Evolutionary conservation across 2,113 vertebrate genomes (phyloP).

Genomic region (Proterorhinus semilunaris): DNA sequence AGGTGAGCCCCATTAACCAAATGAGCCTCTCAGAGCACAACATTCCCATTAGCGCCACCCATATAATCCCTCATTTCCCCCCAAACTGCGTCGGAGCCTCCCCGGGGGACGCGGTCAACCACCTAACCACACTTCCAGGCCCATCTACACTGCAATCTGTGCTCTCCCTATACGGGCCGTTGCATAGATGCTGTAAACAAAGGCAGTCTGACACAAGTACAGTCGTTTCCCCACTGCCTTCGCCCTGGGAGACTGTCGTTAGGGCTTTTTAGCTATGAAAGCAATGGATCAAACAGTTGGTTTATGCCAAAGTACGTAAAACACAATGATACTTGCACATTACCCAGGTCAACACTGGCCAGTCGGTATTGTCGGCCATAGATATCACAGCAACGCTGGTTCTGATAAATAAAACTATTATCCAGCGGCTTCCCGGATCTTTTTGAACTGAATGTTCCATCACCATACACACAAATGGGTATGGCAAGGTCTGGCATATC

Average conservation of each 20-base stretch:
- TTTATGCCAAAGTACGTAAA: too few relatives aligned
- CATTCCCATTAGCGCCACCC: slow-evolving; percentile 49
- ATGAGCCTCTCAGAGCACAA: slow-evolving; percentile 56
- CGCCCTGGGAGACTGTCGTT: not conserved
- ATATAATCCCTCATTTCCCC: slow-evolving; percentile 38
- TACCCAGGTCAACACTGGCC: too few relatives aligned
- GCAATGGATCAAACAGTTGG: too few relatives aligned
- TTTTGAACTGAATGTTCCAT: too few relatives aligned
- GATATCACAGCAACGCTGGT: too few relatives aligned
- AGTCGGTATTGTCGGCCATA: too few relatives aligned
- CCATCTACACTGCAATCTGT: not conserved
- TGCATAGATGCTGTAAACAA: not conserved
- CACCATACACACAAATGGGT: too few relatives aligned
- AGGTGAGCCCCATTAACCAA: slow-evolving; percentile 72
- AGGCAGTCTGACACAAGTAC: not conserved
- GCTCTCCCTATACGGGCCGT: not conserved
- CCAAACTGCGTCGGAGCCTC: slow-evolving; percentile 10
- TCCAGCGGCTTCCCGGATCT: too few relatives aligned
- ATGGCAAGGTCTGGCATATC: too few relatives aligned
- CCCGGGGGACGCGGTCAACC: slow-evolving; percentile 19
- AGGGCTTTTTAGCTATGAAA: too few relatives aligned
- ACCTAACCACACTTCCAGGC: slow-evolving; percentile 5
- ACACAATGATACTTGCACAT: too few relatives aligned
- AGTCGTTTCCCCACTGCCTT: not conserved
- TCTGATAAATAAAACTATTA: too few relatives aligned